Conservation (phyloP, 2,797 vertebrate species). For the Poeciliopsis presidionis region DNA sequence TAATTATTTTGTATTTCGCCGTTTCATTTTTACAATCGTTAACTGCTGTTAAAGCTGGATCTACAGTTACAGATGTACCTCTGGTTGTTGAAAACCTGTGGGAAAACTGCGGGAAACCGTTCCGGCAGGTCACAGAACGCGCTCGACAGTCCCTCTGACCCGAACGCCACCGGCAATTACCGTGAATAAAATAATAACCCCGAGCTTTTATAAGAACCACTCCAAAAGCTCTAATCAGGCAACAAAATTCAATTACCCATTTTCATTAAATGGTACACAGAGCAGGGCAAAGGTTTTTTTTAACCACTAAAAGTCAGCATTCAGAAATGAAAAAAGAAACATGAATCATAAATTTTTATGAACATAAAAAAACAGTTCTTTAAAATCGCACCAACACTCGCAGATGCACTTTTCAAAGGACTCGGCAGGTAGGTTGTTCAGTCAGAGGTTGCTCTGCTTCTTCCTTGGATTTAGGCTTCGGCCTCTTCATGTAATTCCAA, state of each 20-base stretch:
- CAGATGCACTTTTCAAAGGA: constrained; percentile 2
- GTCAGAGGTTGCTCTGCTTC: constrained; percentile 14
- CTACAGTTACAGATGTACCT: neutral
- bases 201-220: neutral
- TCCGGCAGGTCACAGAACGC: constrained; percentile 12
- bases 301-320: neutral
- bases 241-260: neutral
- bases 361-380: neutral
- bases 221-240: constrained; percentile 5
- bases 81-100: constrained; percentile 9
- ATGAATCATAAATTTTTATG: neutral
- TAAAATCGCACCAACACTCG: neutral
- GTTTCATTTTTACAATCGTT: too few species aligned
- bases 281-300: neutral
- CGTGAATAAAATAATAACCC: constrained; percentile 27
- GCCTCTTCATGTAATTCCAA: constrained; percentile 16
- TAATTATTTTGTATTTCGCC: too few species aligned
- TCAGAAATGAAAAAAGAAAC: neutral
- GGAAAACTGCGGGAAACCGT: neutral
- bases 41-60: constrained; percentile 2
- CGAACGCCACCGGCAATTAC: constrained; percentile 24
- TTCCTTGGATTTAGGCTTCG: constrained; percentile 7
- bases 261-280: constrained; percentile 2
- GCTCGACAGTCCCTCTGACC: constrained; percentile 4
- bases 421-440: neutral